Evolutionary conservation across 1,140 invertebrate species (phyloP), one percentile per base, ranked within the genome.

Genomic region (Drosophila asahinai): DNA sequence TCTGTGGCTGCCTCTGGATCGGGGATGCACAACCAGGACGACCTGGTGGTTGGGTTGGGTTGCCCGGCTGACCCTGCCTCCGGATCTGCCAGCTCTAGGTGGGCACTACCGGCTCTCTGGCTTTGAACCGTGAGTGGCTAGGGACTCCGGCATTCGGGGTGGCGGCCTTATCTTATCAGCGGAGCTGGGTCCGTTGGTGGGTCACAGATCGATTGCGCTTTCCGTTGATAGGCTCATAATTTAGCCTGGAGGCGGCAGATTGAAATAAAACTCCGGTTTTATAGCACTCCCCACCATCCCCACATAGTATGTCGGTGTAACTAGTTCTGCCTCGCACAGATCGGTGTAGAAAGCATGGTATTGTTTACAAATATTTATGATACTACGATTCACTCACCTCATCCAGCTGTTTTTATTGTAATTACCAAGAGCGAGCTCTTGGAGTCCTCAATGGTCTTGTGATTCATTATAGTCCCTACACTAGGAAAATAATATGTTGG

Each of bases 211-310:
- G 83, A 87, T 86, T 70, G 65, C 51, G 48, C 51, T 63, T 77
- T 71, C 55, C 51, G 55, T 81, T 71, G 83, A 86, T 86, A 87
- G 80, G 77, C 61, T 58, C 81, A 81, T 90, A 84, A 90, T 77
- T 82, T 71, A 63, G 62, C 71, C 78, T 80, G 65, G 75, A 75
- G 86, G 86, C 86, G 86, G 86, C 86, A 89, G 86, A 89, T 89
- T 89, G 81, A 89, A 89, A 89, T 89, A 90, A 89, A 89, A 90
- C 75, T 89, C 64, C 52, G 63, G 67, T 90, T 89, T 89, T 89
- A 89, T 89, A 76, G 73, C 77, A 67, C 47, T 54, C 49, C 52
- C 36, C 36, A 33, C 8, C 48, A 22, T 40, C 54, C 51, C 47
- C 45, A 30, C 70, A 25, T 51, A 73, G 75, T 43, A 68, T 70